Conservation (phyloP, 2,888 invertebrate species). For the Holacanthella duospinosa region DNA sequence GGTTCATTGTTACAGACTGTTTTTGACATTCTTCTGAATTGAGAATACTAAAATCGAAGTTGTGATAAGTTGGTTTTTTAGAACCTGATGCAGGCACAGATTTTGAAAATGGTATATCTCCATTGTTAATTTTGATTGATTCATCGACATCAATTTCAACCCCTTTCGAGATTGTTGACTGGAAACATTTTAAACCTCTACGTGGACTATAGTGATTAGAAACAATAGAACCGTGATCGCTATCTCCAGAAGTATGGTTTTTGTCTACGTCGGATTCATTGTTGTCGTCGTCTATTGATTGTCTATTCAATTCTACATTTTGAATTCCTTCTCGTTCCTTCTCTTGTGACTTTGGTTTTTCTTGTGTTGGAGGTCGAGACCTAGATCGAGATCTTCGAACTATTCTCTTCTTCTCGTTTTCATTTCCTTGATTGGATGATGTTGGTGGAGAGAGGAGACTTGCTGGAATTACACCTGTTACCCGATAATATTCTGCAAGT, state of each 20-base stretch:
- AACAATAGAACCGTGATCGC: neutral
- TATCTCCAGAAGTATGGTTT: neutral
- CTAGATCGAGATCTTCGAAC: slow-evolving; percentile 41
- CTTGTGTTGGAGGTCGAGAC: slow-evolving; percentile 37
- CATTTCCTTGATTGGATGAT: slow-evolving; percentile 44
- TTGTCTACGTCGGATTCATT: neutral
- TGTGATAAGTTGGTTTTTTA: slow-evolving; percentile 25
- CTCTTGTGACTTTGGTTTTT: slow-evolving; percentile 7
- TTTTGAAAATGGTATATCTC: slow-evolving; percentile 12
- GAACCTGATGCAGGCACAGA: slow-evolving; percentile 1
- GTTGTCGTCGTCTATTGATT: neutral
- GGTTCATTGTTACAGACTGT: neutral
- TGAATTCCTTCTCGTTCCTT: neutral
- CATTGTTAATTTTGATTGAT: neutral
- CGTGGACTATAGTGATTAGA: too few relatives aligned
- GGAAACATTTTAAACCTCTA: too few relatives aligned
- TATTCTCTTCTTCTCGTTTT: slow-evolving; percentile 43
- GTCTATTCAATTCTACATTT: neutral
- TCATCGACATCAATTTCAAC: neutral
- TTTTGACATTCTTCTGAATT: neutral
- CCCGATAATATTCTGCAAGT: slow-evolving; percentile 68
- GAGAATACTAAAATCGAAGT: slow-evolving; percentile 34
- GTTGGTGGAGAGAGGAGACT: slow-evolving; percentile 41
- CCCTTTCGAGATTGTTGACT: neutral
- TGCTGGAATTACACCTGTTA: slow-evolving; percentile 56